These are phyloP conservation scores for Dicyrtomina minuta DNA, from an alignment of 2,888 invertebrate genomes.

Conservation along the genomic window DNA sequence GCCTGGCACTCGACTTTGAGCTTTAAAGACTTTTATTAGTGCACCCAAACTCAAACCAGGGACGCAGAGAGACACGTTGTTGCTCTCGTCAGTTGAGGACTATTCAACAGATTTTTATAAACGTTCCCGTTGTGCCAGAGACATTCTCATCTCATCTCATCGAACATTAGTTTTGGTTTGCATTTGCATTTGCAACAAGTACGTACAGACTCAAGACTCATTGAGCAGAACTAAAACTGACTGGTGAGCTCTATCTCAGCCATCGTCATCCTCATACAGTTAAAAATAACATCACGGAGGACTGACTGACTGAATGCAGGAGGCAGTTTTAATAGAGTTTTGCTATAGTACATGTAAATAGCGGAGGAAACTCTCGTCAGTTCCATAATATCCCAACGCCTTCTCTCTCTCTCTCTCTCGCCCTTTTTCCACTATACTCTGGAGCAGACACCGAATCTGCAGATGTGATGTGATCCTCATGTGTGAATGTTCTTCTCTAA, in stretches of 20 bases:
- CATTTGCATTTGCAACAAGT: not conserved
- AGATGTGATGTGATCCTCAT: too few relatives aligned
- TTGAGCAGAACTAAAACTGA: not conserved
- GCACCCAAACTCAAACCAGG: slow-evolving; percentile 8
- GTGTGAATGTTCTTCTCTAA: too few relatives aligned
- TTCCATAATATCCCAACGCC: not conserved
- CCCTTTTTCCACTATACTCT: not conserved
- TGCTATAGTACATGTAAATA: not conserved
- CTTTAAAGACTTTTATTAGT: slow-evolving; percentile 15
- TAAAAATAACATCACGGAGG: slow-evolving; percentile 51
- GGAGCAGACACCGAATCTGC: too few relatives aligned
- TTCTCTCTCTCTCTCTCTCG: not conserved
- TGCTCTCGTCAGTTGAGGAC: too few relatives aligned
- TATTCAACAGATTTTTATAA: too few relatives aligned
- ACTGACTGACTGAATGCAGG: slow-evolving; percentile 27
- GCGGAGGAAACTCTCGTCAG: not conserved
- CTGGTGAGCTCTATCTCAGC: slow-evolving; percentile 16
- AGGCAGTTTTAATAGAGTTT: too few relatives aligned
- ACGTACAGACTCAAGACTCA: too few relatives aligned
- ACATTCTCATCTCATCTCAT: not conserved
- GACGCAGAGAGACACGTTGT: too few relatives aligned
- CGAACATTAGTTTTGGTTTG: not conserved
- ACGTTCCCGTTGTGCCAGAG: too few relatives aligned
- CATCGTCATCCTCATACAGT: slow-evolving; percentile 49
- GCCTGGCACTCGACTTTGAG: not conserved